A percentile compares a stretch with the other conserved stretches of the same genome.
phyloP scores from a whole-genome alignment of 2,888 invertebrate species.

The Ennomos fuscantarius region DNA sequence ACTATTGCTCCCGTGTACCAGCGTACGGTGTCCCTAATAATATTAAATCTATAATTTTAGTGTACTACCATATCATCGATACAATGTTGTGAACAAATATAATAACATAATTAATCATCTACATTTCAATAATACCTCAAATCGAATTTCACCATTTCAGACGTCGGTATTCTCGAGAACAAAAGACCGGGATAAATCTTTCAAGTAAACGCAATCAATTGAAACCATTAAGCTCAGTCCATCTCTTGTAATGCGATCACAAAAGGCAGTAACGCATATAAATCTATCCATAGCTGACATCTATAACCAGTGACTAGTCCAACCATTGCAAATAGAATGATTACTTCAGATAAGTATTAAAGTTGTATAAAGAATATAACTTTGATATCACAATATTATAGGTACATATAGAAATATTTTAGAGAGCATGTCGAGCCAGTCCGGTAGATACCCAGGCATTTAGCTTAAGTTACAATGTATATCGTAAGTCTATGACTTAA shows the following conservation, averaged over 20 bases:
- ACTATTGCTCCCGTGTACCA: too few relatives aligned
- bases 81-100: too few relatives aligned
- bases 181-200: slow-evolving; percentile 40
- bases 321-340: slow-evolving; percentile 31
- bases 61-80: too few relatives aligned
- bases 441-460: too few relatives aligned
- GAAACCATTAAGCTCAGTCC: slow-evolving; percentile 43
- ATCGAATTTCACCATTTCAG: background rate
- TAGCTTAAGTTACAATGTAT: too few relatives aligned
- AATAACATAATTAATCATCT: too few relatives aligned
- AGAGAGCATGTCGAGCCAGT: too few relatives aligned
- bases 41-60: too few relatives aligned
- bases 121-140: background rate
- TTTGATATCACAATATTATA: background rate
- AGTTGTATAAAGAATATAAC: background rate
- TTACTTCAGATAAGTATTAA: slow-evolving; percentile 11
- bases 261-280: slow-evolving; percentile 35
- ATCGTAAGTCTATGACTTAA: too few relatives aligned
- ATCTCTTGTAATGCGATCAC: slow-evolving; percentile 44
- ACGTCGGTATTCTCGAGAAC: slow-evolving; percentile 15
- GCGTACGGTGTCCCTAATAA: too few relatives aligned
- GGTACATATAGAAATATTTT: too few relatives aligned
- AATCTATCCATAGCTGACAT: slow-evolving; percentile 15
- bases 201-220: slow-evolving; percentile 42
- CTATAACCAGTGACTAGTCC: slow-evolving; percentile 35